A percentile compares a stretch with the other conserved stretches of the same genome.
phyloP scores from a whole-genome alignment of 2,797 vertebrate species.

The Halcyon smyrnensis region DNA sequence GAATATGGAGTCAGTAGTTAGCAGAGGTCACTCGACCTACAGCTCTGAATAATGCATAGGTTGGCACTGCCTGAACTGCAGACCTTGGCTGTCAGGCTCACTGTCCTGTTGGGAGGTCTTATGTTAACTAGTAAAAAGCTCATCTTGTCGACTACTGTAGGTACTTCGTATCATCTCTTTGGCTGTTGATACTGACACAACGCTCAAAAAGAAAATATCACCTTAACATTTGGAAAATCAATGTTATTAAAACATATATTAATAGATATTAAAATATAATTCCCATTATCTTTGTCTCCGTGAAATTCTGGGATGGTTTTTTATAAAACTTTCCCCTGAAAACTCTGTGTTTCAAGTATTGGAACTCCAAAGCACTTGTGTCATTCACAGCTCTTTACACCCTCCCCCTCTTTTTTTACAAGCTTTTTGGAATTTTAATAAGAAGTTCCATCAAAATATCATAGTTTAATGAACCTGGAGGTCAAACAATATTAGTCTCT shows the following conservation, averaged over 20 bases:
- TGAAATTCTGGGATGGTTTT: background rate
- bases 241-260: background rate
- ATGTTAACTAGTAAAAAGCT: background rate
- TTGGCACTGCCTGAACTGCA: background rate
- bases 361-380: background rate
- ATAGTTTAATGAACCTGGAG: background rate
- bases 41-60: background rate
- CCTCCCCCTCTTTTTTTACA: background rate
- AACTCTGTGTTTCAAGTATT: background rate
- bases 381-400: background rate
- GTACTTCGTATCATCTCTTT: background rate
- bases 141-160: background rate
- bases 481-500: slow-evolving; percentile 3
- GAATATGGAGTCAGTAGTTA: background rate
- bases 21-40: background rate
- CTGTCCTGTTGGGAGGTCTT: background rate
- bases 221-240: background rate
- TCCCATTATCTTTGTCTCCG: background rate
- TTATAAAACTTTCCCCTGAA: too few relatives aligned
- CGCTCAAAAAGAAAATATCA: background rate
- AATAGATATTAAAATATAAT: background rate
- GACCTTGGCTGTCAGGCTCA: background rate
- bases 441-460: background rate
- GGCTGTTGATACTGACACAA: background rate
- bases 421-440: background rate